Evolutionary conservation across 1,140 invertebrate genomes (phyloP), one percentile per base, ranked within the genome.

Genomic region (Elysia chlorotica): DNA sequence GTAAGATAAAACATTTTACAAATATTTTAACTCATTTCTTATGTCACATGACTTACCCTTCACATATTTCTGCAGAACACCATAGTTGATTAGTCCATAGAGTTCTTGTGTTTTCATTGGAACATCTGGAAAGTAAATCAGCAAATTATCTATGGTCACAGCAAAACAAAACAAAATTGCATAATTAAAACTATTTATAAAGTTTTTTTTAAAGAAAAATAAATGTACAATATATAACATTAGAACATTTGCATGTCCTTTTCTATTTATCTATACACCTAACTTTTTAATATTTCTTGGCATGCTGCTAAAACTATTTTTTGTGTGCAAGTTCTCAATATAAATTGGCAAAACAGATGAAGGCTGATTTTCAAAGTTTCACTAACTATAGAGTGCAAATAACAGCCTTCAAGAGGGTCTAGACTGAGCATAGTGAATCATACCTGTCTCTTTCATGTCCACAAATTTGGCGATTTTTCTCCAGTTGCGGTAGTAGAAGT

Each of bases 11-110:
- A n/a, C n/a, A n/a, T n/a, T n/a, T n/a, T n/a, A n/a, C n/a, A n/a
- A n/a, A n/a, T n/a, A n/a, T n/a, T n/a, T n/a, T n/a, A n/a, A n/a
- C n/a, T n/a, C n/a, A n/a, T n/a, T n/a, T n/a, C n/a, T n/a, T n/a
- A n/a, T n/a, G n/a, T n/a, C n/a, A n/a, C n/a, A n/a, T n/a, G n/a
- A n/a, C n/a, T 31, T 71, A 71, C 68, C 68, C 62, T 62, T 71
- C 23, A 71, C 36, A 62, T 62, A 35, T 30, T 62, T 59, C 28
- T 41, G 23, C 56, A 71, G 30, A 1, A 62, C 57, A 23, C 68
- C 68, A 71, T 61, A 71, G 62, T 71, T 71, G 10, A 71, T 71
- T 2, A 71, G 36, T 30, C 57, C 57, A 62, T 61, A 71, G 21
- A 71, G 30, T 57, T 71, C 68, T 35, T 59, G 56, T 21, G 33